Base-by-base conservation (phyloP, 2,888 invertebrate species). In the Formica aserva region DNA sequence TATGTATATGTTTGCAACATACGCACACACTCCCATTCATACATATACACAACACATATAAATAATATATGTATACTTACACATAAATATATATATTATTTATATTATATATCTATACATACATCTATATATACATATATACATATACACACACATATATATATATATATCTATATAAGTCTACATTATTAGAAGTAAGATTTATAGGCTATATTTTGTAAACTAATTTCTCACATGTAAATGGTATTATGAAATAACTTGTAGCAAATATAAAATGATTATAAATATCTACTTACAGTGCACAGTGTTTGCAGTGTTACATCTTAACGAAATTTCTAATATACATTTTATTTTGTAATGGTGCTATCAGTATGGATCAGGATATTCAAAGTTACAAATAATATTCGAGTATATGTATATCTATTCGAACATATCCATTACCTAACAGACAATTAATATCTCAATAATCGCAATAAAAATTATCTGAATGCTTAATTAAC, bases 151-250 rank as follows among this genome's bases (percentile, higher is more conserved):
- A 67, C 13, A 15, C n/a, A 67, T 11, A 41, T 26, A 66, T 41
- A 32, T 32, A 3, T 69, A 41, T 62, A 32, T 62, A 3, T 66
- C 26, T 52, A 52, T 22, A n/a, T 48, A 76, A 38, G 18, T 35
- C 65, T 65, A 65, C n/a, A 38, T 35, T 38, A 65, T 65, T 63
- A 75, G 9, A 52, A 76, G 18, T 65, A 76, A 76, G 18, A n/a
- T 55, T 55, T 13, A 38, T 76, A 38, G 38, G 9, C 26, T 76
- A 65, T 55, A 76, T 76, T 76, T 76, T 76, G 65, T 76, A 76
- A 76, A 65, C 52, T 55, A 76, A 76, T 76, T 52, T 52, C 26
- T 76, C 65, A 76, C 35, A 76, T 76, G 63, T 76, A 76, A 76
- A 76, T 76, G 76, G n/a, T 55, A 18, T 65, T 18, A 75, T 63